These are phyloP conservation scores for Dicrurus megarhynchus DNA, from an alignment of 2,113 vertebrate species.

Conservation along the genomic window DNA sequence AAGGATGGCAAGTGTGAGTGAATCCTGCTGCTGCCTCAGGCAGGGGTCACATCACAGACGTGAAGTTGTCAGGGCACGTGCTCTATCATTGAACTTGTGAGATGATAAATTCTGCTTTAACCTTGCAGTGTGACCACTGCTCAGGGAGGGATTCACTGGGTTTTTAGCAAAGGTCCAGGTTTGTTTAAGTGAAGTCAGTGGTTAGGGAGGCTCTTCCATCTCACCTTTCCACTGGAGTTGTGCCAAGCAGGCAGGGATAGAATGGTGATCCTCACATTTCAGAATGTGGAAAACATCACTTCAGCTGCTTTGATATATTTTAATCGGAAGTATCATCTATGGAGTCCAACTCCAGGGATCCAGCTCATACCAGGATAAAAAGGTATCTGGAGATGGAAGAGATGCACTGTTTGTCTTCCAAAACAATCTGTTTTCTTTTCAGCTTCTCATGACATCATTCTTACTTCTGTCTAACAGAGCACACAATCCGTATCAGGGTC, in stretches of 20 bases:
- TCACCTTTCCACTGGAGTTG: background rate
- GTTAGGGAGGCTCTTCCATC: background rate
- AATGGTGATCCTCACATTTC: background rate
- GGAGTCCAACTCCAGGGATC: background rate
- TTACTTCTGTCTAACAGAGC: background rate
- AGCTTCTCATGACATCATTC: background rate
- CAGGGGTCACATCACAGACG: background rate
- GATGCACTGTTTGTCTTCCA: background rate
- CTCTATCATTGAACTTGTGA: background rate
- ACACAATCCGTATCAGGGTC: background rate
- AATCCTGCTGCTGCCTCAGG: background rate
- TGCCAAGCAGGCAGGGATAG: background rate
- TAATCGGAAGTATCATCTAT: background rate
- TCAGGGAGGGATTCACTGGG: background rate
- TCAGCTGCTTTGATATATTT: background rate
- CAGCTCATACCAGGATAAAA: background rate
- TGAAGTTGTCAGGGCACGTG: background rate
- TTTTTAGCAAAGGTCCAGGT: background rate
- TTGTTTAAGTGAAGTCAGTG: background rate
- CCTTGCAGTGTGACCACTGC: background rate
- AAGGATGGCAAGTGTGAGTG: background rate
- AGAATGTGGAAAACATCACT: background rate
- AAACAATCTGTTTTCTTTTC: background rate
- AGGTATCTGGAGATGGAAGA: background rate
- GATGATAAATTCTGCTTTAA: background rate